Conservation (phyloP, 2,888 invertebrate species). For the Pollenia griseotomentosa region DNA sequence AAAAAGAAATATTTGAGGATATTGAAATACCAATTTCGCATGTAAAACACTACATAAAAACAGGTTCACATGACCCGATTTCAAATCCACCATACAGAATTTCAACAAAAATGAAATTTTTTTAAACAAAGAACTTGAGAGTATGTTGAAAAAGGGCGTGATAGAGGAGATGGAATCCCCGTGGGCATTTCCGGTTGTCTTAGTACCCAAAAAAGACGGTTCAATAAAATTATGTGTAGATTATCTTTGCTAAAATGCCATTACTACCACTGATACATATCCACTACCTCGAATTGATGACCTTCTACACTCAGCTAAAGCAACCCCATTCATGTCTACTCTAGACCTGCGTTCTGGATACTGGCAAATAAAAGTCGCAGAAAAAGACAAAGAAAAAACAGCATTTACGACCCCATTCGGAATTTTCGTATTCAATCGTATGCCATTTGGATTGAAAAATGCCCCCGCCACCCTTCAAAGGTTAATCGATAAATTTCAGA, state of each 20-base stretch:
- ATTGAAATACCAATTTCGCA: constrained; percentile 17
- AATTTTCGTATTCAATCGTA: constrained; percentile 76
- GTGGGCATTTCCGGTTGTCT: constrained; percentile 60
- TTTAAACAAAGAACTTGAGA: constrained; percentile 22
- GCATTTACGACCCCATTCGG: constrained; percentile 79
- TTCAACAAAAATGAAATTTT: constrained; percentile 71
- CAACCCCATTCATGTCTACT: constrained; percentile 76
- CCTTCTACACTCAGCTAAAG: constrained; percentile 75
- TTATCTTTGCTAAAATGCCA: constrained; percentile 73
- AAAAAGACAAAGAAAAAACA: constrained; percentile 77
- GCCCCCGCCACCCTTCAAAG: too few species aligned
- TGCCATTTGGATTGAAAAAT: too few species aligned
- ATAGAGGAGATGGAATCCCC: constrained; percentile 57
- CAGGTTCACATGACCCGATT: constrained; percentile 76
- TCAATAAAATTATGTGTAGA: constrained; percentile 66
- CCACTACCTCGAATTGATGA: constrained; percentile 82
- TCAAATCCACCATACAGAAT: constrained; percentile 79
- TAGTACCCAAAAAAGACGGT: too few species aligned
- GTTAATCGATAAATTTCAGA: too few species aligned
- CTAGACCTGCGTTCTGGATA: constrained; percentile 80
- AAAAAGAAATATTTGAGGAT: constrained; percentile 35
- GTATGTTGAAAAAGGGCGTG: constrained; percentile 52
- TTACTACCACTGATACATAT: constrained; percentile 76
- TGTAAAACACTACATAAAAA: constrained; percentile 43
- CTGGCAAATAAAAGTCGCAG: constrained; percentile 78